phyloP scores from a whole-genome alignment of 2,888 invertebrate species.

The Digitonthophagus gazella region DNA sequence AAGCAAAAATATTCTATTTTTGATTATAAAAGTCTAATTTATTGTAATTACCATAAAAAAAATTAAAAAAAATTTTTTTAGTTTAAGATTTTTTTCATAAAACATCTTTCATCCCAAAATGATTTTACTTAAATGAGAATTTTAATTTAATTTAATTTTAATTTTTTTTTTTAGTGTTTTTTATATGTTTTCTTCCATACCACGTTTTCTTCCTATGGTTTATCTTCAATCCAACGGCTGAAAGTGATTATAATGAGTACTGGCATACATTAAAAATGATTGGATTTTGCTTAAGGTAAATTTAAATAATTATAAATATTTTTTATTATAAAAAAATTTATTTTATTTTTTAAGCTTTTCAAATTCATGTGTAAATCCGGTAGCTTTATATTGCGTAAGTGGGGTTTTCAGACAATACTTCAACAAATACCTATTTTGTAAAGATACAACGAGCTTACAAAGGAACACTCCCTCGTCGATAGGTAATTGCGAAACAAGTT shows the following conservation, averaged over 20 bases:
- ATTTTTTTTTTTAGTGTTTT: slow-evolving; percentile 61
- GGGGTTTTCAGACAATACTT: slow-evolving; percentile 80
- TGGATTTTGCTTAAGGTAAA: slow-evolving; percentile 69
- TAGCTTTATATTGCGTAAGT: slow-evolving; percentile 84
- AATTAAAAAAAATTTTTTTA: too few relatives aligned
- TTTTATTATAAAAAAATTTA: too few relatives aligned
- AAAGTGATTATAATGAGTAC: slow-evolving; percentile 73
- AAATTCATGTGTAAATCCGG: slow-evolving; percentile 89
- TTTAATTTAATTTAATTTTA: background rate
- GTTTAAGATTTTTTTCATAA: background rate
- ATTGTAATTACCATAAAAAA: too few relatives aligned
- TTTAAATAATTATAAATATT: background rate
- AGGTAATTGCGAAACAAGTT: slow-evolving; percentile 53
- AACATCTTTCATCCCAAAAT: background rate
- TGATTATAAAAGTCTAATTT: too few relatives aligned
- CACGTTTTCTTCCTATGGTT: slow-evolving; percentile 86
- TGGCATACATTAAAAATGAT: slow-evolving; percentile 84
- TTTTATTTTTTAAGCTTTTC: slow-evolving; percentile 60
- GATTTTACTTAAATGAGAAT: background rate
- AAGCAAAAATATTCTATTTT: too few relatives aligned
- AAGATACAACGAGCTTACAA: slow-evolving; percentile 51
- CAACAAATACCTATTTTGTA: slow-evolving; percentile 86
- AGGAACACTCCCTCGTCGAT: slow-evolving; percentile 45
- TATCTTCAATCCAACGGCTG: slow-evolving; percentile 66
- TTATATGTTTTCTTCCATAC: slow-evolving; percentile 78